Evolutionary conservation across 2,888 invertebrate species (phyloP).

Genomic region (Spodoptera exigua): DNA sequence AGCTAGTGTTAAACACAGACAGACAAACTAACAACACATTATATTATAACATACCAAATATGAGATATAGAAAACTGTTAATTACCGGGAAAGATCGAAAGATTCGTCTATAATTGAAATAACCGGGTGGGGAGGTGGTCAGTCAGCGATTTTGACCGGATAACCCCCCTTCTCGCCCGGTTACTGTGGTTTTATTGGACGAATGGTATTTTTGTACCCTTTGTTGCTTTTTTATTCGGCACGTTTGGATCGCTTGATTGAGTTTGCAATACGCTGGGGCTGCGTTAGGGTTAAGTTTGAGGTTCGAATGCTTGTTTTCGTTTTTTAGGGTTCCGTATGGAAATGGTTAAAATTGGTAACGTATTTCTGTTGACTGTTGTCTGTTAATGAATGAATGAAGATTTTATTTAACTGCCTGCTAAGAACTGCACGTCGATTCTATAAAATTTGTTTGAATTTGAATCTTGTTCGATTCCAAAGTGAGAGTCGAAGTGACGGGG

Average conservation of each 20-base stretch:
- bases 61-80: slow-evolving; percentile 16
- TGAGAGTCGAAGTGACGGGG: no score
- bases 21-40: background rate
- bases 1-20: no score
- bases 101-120: slow-evolving; percentile 46
- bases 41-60: background rate
- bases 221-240: slow-evolving; percentile 12
- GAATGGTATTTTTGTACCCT: slow-evolving; percentile 19
- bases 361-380: no score
- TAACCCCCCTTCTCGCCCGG: slow-evolving; percentile 26
- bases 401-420: no score
- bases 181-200: slow-evolving; percentile 42
- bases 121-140: slow-evolving; percentile 21
- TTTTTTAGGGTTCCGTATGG: no score
- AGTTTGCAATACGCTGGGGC: slow-evolving; percentile 1
- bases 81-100: slow-evolving; percentile 30
- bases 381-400: no score
- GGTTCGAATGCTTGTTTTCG: no score
- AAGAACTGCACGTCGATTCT: no score
- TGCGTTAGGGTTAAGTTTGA: no score
- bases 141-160: slow-evolving; percentile 54
- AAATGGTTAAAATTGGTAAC: no score
- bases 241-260: slow-evolving; percentile 10
- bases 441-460: no score
- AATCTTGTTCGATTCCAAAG: no score